Evolutionary conservation across 2,888 invertebrate genomes (phyloP).

Genomic region (Spodoptera exigua): DNA sequence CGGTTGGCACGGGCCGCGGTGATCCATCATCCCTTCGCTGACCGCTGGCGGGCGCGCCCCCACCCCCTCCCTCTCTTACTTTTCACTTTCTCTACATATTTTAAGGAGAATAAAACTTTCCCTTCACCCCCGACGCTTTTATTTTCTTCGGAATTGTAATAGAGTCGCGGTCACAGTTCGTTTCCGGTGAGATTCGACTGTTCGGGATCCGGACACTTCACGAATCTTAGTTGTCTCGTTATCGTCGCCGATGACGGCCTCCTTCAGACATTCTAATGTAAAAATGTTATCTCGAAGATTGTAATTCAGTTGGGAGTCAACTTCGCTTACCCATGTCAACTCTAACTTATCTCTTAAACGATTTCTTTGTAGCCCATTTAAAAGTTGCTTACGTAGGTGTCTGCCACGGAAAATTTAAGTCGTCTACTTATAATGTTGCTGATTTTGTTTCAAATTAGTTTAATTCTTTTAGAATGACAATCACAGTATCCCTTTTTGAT

Average conservation of each 20-base stretch:
- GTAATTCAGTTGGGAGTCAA: conserved; percentile 74
- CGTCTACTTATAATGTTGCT: conserved; percentile 23
- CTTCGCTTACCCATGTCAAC: conserved; percentile 63
- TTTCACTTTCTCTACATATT: conserved; percentile 90
- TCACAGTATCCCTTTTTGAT: neutral
- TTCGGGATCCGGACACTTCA: conserved; percentile 65
- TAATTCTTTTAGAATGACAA: conserved; percentile 15
- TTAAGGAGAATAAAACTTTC: conserved; percentile 89
- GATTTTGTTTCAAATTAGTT: conserved; percentile 19
- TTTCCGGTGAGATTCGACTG: conserved; percentile 68
- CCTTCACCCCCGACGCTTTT: conserved; percentile 79
- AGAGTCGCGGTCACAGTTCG: conserved; percentile 71
- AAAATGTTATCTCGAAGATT: conserved; percentile 72
- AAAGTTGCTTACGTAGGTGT: conserved; percentile 54
- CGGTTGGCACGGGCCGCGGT: conserved; percentile 79
- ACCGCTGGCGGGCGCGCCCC: conserved; percentile 75
- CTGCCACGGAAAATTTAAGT: conserved; percentile 29
- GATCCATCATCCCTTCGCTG: conserved; percentile 89
- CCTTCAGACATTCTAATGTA: conserved; percentile 71
- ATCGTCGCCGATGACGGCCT: conserved; percentile 71
- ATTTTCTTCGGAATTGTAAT: conserved; percentile 81
- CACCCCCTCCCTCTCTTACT: conserved; percentile 81
- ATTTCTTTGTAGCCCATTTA: conserved; percentile 59
- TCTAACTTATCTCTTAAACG: conserved; percentile 61
- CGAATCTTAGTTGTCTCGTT: conserved; percentile 79